A percentile compares a stretch with the other conserved stretches of the same genome.
phyloP scores from a whole-genome alignment of 2,113 vertebrate species.

The Bufo gargarizans region DNA sequence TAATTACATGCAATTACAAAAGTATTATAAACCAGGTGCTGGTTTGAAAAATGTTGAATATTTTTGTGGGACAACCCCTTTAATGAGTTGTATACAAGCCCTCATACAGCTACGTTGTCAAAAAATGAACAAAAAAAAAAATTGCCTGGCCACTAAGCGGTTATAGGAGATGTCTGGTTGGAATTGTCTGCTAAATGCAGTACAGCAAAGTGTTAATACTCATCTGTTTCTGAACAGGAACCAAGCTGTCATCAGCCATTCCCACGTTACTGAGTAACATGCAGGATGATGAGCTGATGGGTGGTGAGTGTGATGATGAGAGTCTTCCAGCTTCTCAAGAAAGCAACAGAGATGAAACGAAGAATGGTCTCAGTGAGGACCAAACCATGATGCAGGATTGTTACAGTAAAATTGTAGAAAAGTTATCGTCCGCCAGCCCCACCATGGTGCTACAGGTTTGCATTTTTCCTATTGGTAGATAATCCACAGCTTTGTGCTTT shows the following conservation, averaged over 20 bases:
- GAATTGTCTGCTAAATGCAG: not conserved
- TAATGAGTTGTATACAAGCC: too few species aligned
- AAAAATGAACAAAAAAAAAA: too few species aligned
- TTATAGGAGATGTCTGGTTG: not conserved
- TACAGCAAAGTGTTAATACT: not conserved
- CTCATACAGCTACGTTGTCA: too few species aligned
- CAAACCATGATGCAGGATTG: conserved; percentile 99
- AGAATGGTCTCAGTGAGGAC: conserved; percentile 88
- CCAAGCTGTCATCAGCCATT: conserved; percentile 88
- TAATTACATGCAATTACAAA: too few species aligned
- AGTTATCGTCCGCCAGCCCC: conserved; percentile 90
- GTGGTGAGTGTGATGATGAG: conserved; percentile 80
- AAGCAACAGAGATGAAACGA: conserved; percentile 80
- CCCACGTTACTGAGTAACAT: conserved; percentile 93
- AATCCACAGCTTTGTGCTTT: not conserved
- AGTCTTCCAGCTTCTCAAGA: conserved; percentile 84
- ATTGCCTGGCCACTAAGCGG: too few species aligned
- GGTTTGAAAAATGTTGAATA: too few species aligned
- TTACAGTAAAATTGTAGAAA: conserved; percentile 98
- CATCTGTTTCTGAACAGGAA: conserved; percentile 72
- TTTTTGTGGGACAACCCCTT: too few species aligned
- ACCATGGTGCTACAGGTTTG: conserved; percentile 97
- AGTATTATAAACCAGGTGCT: too few species aligned
- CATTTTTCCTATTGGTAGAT: not conserved
- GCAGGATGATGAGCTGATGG: conserved; percentile 86